Percentiles rank a stretch among this genome's conserved stretches.
Evolutionary conservation across 2,113 vertebrate species (phyloP).

Genomic region (Dryoscopus gambensis): DNA sequence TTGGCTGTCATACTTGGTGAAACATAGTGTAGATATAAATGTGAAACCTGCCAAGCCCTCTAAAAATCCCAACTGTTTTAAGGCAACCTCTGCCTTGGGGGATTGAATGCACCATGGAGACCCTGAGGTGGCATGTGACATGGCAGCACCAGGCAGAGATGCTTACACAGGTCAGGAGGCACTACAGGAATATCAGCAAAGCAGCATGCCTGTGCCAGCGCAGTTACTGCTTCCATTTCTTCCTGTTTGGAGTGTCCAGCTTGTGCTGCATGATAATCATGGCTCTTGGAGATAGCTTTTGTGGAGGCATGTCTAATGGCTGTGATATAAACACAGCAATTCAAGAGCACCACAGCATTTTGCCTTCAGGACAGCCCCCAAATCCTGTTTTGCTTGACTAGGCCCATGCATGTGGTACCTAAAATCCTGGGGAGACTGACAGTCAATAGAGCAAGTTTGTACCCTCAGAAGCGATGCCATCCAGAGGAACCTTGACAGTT

Average conservation of each 20-base stretch:
- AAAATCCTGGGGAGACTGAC: neutral
- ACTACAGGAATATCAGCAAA: neutral
- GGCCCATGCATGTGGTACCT: neutral
- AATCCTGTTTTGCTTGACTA: neutral
- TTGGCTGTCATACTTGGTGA: neutral
- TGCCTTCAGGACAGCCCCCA: neutral
- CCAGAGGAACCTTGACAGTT: neutral
- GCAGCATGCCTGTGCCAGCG: neutral
- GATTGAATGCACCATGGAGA: neutral
- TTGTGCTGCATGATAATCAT: neutral
- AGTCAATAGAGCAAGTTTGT: neutral
- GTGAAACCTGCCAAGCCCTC: neutral
- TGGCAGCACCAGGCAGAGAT: neutral
- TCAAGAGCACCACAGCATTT: neutral
- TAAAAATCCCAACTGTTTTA: neutral
- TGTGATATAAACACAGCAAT: neutral
- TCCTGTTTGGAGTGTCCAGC: neutral
- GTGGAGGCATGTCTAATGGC: neutral
- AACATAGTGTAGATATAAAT: neutral
- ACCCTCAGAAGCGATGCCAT: neutral
- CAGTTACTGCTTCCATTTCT: neutral
- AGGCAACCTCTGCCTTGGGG: neutral
- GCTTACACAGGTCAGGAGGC: neutral
- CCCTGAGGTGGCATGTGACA: neutral
- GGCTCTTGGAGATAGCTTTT: neutral